A percentile compares a stretch with the other conserved stretches of the same genome.
Conservation (phyloP, 2,797 vertebrate species). For the Gadopsis marmoratus region DNA sequence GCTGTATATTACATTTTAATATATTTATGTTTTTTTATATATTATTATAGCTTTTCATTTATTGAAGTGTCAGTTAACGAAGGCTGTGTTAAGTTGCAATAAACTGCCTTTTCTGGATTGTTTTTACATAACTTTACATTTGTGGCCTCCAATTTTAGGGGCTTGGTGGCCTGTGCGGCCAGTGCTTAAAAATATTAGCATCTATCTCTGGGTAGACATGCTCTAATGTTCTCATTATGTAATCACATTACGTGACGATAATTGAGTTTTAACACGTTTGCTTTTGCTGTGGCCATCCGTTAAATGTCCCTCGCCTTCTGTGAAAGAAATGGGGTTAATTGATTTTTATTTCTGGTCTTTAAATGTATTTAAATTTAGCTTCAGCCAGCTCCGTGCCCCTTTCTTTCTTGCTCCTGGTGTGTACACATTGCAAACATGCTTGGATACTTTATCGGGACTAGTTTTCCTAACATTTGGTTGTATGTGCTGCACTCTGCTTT, state of each 20-base stretch:
- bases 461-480: not conserved
- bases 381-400: not conserved
- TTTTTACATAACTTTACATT: too few relatives aligned
- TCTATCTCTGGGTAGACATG: too few relatives aligned
- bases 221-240: not conserved
- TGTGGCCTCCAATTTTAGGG: too few relatives aligned
- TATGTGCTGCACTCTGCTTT: too few relatives aligned
- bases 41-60: too few relatives aligned
- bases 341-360: not conserved
- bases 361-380: not conserved
- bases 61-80: too few relatives aligned
- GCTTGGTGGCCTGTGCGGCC: too few relatives aligned
- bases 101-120: too few relatives aligned
- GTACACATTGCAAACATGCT: not conserved
- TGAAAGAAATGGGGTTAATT: not conserved
- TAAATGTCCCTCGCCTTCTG: not conserved
- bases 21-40: too few relatives aligned
- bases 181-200: too few relatives aligned
- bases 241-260: not conserved
- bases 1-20: too few relatives aligned
- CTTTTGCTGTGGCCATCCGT: not conserved
- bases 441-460: not conserved
- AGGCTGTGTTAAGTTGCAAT: too few relatives aligned
- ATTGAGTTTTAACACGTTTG: not conserved
- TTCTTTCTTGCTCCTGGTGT: not conserved